phyloP scores from a whole-genome alignment of 2,113 vertebrate genomes.

The Corapipo altera region DNA sequence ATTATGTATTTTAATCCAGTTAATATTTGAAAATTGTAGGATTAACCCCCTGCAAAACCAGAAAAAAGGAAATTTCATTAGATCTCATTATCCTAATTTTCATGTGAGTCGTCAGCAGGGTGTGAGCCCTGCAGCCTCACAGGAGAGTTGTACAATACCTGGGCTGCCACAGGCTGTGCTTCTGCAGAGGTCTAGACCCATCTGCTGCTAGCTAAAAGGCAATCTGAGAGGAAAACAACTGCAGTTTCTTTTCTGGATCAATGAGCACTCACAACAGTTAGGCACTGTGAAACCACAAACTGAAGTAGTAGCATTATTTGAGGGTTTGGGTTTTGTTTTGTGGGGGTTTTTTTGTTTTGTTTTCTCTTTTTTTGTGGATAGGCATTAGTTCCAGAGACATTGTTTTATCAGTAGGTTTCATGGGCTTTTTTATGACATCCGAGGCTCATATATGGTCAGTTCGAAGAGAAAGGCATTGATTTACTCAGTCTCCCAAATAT shows the following conservation, averaged over 20 bases:
- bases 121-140: neutral
- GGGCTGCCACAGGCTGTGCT: neutral
- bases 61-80: neutral
- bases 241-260: neutral
- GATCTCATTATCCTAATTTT: neutral
- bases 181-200: neutral
- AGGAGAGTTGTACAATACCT: neutral
- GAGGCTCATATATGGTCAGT: neutral
- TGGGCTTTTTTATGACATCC: neutral
- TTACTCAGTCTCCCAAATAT: neutral
- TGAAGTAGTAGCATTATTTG: neutral
- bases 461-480: neutral
- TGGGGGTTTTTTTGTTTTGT: too few species aligned
- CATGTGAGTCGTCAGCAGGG: rapidly evolving
- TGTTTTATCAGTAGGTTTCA: neutral
- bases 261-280: neutral
- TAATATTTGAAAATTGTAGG: neutral
- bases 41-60: neutral
- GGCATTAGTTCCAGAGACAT: neutral
- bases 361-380: neutral
- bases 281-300: neutral
- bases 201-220: neutral
- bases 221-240: neutral
- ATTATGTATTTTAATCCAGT: neutral
- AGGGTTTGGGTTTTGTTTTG: neutral